These are phyloP conservation scores for Heloderma charlesbogerti DNA, from an alignment of 2,113 vertebrate genomes.

Conservation along the genomic window DNA sequence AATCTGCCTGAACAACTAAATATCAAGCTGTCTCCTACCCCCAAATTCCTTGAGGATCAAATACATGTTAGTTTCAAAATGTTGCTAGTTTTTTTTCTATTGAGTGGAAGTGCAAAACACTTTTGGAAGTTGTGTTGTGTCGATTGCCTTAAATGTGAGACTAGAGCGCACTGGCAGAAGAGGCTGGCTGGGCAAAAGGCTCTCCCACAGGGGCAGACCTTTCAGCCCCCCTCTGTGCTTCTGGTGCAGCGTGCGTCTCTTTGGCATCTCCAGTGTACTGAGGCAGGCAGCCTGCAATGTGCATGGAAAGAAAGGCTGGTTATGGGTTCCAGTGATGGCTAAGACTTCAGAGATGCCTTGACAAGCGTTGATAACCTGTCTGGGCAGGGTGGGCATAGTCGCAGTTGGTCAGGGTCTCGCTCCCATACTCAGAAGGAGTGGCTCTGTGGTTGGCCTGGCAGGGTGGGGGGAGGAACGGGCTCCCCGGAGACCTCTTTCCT, in stretches of 20 bases:
- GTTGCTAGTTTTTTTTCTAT: too few species aligned
- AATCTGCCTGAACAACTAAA: too few species aligned
- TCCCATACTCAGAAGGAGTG: background rate
- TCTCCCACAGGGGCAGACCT: background rate
- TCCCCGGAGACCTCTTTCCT: accelerated
- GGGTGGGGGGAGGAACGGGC: background rate
- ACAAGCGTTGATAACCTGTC: too few species aligned
- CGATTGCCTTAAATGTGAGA: background rate
- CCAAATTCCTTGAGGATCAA: too few species aligned
- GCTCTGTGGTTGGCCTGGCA: too few species aligned
- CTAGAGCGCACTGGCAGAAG: background rate
- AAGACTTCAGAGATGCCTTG: background rate
- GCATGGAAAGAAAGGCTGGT: background rate
- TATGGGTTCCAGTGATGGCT: background rate
- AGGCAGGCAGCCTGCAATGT: background rate
- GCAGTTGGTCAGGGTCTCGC: background rate
- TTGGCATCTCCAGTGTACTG: background rate
- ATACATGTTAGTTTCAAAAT: too few species aligned
- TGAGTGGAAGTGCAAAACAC: too few species aligned
- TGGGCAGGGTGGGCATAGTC: background rate
- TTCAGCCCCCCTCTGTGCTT: too few species aligned
- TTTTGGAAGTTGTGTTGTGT: background rate
- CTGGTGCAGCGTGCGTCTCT: background rate
- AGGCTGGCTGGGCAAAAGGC: background rate
- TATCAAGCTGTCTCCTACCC: too few species aligned